Percentiles rank a stretch among this genome's conserved stretches.
Evolutionary conservation across 64 coral and sea anemone genomes (phyloP).

Genomic region (Astreopora myriophthalma): DNA sequence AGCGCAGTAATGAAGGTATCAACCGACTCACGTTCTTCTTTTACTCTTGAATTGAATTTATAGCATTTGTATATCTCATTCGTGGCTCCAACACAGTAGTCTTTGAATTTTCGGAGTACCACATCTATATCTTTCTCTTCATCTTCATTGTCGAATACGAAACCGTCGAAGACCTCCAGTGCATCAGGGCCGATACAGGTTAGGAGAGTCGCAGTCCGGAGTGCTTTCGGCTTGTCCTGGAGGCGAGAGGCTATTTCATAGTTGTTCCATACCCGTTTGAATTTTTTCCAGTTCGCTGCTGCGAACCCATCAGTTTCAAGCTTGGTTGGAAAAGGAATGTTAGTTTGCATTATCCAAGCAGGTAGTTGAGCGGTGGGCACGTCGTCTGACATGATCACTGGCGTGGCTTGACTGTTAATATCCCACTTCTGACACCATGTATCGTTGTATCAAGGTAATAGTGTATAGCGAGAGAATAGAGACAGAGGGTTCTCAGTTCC

Average conservation of each 20-base stretch:
- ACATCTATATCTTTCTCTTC: slow-evolving; percentile 53
- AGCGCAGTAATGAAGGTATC: slow-evolving; percentile 53
- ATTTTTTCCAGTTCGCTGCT: slow-evolving; percentile 33
- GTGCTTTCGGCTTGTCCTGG: slow-evolving; percentile 39
- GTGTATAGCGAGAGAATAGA: no score
- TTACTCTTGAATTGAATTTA: slow-evolving; percentile 54
- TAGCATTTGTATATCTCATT: slow-evolving; percentile 78
- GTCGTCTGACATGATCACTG: slow-evolving; percentile 6
- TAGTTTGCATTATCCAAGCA: slow-evolving; percentile 50
- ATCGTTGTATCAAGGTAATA: no score
- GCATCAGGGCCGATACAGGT: slow-evolving; percentile 69
- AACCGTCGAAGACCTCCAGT: slow-evolving; percentile 54
- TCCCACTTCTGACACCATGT: slow-evolving; percentile 36
- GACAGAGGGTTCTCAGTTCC: no score
- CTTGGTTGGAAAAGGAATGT: slow-evolving; percentile 56
- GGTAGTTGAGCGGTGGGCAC: background rate
- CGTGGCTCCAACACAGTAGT: slow-evolving; percentile 60
- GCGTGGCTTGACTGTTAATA: background rate
- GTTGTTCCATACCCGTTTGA: slow-evolving; percentile 52
- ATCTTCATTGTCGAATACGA: slow-evolving; percentile 19
- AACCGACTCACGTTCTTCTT: slow-evolving; percentile 67
- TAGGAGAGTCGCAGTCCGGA: slow-evolving; percentile 51
- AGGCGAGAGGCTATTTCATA: slow-evolving; percentile 71
- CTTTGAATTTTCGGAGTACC: slow-evolving; percentile 48
- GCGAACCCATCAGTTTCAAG: slow-evolving; percentile 31